Conservation (phyloP, 2,113 vertebrate species). For the Notarius quadriscutis region DNA sequence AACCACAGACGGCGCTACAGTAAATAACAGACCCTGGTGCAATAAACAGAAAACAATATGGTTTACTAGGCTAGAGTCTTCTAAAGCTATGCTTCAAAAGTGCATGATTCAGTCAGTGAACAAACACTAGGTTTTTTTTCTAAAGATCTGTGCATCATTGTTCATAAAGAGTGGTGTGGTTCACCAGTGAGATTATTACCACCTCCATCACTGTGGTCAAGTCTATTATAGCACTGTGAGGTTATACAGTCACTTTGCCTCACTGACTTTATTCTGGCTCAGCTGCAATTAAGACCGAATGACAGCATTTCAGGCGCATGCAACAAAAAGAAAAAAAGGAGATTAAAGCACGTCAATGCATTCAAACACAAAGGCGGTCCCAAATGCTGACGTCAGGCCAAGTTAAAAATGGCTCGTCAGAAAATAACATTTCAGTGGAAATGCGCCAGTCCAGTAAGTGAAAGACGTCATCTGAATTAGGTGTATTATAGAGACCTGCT, state of each 20-base stretch:
- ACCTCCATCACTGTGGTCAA: neutral
- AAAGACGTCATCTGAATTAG: constrained; percentile 39
- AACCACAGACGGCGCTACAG: neutral
- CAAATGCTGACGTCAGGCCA: constrained; percentile 33
- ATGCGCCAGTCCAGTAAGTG: neutral
- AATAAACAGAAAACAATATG: neutral
- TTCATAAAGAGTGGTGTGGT: neutral
- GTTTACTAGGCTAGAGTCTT: neutral
- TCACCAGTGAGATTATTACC: neutral
- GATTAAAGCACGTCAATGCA: neutral
- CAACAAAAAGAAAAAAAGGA: neutral
- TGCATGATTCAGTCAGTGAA: neutral
- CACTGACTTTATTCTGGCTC: neutral
- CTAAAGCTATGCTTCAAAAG: neutral
- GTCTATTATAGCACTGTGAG: neutral
- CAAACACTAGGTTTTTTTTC: neutral
- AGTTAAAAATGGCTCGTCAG: constrained; percentile 40
- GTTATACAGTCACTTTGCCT: neutral
- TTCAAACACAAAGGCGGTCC: neutral
- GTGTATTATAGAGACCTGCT: constrained; percentile 29
- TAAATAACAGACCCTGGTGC: neutral
- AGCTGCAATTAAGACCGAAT: neutral
- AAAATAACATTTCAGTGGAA: constrained; percentile 21
- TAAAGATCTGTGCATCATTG: neutral
- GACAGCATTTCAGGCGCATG: constrained; percentile 11